Percentiles rank a stretch among this genome's conserved stretches.
phyloP scores from a whole-genome alignment of 2,797 vertebrate species.

The Pangasius macronema region DNA sequence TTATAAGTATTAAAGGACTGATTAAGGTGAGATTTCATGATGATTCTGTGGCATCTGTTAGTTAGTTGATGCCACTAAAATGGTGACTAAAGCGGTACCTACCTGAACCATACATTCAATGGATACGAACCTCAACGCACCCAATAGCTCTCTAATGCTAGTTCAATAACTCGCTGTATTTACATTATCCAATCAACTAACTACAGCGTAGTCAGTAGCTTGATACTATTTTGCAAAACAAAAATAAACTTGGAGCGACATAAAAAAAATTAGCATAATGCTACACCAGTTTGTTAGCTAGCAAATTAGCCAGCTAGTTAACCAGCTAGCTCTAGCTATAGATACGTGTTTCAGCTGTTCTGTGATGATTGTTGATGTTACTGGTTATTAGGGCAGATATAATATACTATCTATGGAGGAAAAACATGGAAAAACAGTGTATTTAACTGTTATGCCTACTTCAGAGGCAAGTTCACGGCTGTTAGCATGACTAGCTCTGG shows the following conservation, averaged over 20 bases:
- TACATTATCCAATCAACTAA: background rate
- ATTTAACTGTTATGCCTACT: background rate
- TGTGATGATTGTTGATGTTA: background rate
- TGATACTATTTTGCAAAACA: background rate
- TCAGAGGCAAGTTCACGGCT: background rate
- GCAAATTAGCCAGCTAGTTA: background rate
- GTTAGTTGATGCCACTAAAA: background rate
- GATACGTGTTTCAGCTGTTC: background rate
- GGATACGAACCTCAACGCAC: background rate
- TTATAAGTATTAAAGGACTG: background rate
- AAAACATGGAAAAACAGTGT: background rate
- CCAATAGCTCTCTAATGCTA: background rate
- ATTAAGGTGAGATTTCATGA: background rate
- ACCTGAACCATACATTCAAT: too few relatives aligned
- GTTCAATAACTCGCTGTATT: background rate
- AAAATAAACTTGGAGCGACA: background rate
- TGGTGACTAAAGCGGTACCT: too few relatives aligned
- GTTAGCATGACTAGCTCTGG: background rate
- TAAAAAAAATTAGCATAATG: background rate
- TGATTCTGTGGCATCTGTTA: too few relatives aligned
- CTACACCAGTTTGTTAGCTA: background rate
- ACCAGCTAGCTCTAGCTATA: background rate
- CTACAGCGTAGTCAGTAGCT: background rate
- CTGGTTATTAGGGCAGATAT: background rate
- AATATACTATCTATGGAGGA: background rate